Evolutionary conservation across 2,113 vertebrate genomes (phyloP).

Genomic region (Oryzias javanicus): DNA sequence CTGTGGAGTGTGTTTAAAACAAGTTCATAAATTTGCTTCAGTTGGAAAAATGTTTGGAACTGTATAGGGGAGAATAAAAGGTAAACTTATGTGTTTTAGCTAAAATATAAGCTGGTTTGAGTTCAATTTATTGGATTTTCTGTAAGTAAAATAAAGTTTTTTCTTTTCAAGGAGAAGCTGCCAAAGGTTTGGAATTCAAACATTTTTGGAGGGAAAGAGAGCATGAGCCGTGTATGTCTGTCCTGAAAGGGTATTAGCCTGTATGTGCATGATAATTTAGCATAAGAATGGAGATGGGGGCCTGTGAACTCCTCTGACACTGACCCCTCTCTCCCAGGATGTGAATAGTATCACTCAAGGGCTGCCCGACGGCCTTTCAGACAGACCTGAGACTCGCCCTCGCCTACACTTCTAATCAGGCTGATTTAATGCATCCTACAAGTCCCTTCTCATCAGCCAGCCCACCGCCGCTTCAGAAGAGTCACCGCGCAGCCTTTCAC

Average conservation of each 20-base stretch:
- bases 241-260: conserved; percentile 39
- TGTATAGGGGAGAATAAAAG: neutral
- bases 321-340: conserved; percentile 60
- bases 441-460: conserved; percentile 42
- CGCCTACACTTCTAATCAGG: conserved; percentile 67
- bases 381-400: conserved; percentile 57
- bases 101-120: neutral
- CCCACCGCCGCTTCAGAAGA: conserved; percentile 37
- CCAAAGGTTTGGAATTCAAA: conserved; percentile 27
- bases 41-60: conserved; percentile 4
- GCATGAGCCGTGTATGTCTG: conserved; percentile 48
- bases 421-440: conserved; percentile 72
- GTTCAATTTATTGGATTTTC: neutral
- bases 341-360: conserved; percentile 68
- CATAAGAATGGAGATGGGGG: conserved; percentile 72
- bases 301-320: conserved; percentile 72
- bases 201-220: conserved; percentile 69
- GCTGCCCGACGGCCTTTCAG: conserved; percentile 55
- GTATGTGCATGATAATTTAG: conserved; percentile 58
- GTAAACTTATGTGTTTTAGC: neutral
- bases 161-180: conserved; percentile 3
- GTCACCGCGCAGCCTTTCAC: conserved; percentile 34
- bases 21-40: conserved; percentile 34
- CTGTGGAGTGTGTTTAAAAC: conserved; percentile 18
- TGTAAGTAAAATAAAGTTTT: neutral